Base-by-base conservation (phyloP, 2,797 vertebrate genomes). In the Masticophis lateralis region DNA sequence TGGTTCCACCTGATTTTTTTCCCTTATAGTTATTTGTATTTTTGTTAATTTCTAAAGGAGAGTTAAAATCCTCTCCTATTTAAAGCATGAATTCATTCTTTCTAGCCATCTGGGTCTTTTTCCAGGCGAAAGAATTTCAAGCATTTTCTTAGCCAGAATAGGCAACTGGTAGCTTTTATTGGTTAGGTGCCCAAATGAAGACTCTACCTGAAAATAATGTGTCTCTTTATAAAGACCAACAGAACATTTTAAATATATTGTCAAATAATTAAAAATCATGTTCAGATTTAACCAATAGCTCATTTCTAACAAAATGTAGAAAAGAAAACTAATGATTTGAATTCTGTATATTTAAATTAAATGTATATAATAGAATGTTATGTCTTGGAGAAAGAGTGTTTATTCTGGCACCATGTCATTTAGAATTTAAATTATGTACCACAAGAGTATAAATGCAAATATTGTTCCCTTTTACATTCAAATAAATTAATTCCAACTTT, bases 401-500 rank as follows among this genome's bases (percentile, higher is more conserved):
- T 83, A 83, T 83, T 25, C 20, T 83, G 37, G 37, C 37, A 47
- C 20, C 47, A 43, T 83, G 43, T 47, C 37, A 83, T 83, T 83
- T 83, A 83, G 4, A 20, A 83, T 83, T 47, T 22, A 83, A 83
- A 83, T 83, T 47, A 22, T 47, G 37, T 47, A 47, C 37, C 20
- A 11, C 18, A 83, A 47, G 74, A 47, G 74, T 83, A 83, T 51
- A 8, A 59, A 59, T 86, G 47, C 18, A 27, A 83, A 83, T 83
- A 47, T 83, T 83, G 74, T 43, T 60, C 18, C 10, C 56, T 86
- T 69, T 92, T 86, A 27, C n/a, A 14, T 12, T 32, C 91, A 89
- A 37, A 55, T 74, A 7, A 93, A 53, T 88, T 91, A 88, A 51
- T 87, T 55, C 89, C 94, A 92, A 92, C 88, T 47, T 83, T 83